phyloP scores from a whole-genome alignment of 1,140 invertebrate species.

The Gonioctena quinquepunctata region DNA sequence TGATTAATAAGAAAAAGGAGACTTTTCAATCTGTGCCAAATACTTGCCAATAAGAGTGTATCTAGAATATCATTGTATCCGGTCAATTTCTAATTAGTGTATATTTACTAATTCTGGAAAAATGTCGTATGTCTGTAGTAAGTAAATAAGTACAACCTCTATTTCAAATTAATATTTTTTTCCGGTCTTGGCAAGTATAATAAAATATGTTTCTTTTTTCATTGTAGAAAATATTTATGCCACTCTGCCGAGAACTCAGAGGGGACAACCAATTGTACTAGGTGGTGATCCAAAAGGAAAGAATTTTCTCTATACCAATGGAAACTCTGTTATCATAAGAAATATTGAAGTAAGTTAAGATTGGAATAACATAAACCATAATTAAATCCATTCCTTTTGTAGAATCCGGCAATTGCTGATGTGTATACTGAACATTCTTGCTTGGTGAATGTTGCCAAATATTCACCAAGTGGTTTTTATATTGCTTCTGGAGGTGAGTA shows the following conservation, averaged over 20 bases:
- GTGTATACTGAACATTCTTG: slow-evolving; percentile 97
- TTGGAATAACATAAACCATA: background rate
- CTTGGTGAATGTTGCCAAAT: slow-evolving; percentile 94
- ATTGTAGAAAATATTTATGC: slow-evolving; percentile 87
- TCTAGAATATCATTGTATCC: too few relatives aligned
- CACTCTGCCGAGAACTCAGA: slow-evolving; percentile 86
- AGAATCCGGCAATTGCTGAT: slow-evolving; percentile 91
- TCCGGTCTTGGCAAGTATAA: slow-evolving; percentile 18
- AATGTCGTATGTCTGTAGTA: slow-evolving; percentile 43
- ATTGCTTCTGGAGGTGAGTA: slow-evolving; percentile 94
- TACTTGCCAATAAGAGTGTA: background rate
- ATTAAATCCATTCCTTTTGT: slow-evolving; percentile 21
- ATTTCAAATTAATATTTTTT: too few relatives aligned
- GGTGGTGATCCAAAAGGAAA: slow-evolving; percentile 96
- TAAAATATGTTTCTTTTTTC: background rate
- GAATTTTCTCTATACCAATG: slow-evolving; percentile 96
- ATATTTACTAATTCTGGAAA: slow-evolving; percentile 11
- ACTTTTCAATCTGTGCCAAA: slow-evolving; percentile 16
- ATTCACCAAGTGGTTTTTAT: slow-evolving; percentile 97
- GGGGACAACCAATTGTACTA: slow-evolving; percentile 91
- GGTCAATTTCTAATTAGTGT: too few relatives aligned
- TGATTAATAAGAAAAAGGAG: slow-evolving; percentile 14
- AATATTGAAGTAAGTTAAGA: slow-evolving; percentile 81
- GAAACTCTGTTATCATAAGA: slow-evolving; percentile 96
- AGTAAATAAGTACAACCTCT: slow-evolving; percentile 12